phyloP scores from a whole-genome alignment of 2,888 invertebrate species.

The Chloroclystis v-ata region DNA sequence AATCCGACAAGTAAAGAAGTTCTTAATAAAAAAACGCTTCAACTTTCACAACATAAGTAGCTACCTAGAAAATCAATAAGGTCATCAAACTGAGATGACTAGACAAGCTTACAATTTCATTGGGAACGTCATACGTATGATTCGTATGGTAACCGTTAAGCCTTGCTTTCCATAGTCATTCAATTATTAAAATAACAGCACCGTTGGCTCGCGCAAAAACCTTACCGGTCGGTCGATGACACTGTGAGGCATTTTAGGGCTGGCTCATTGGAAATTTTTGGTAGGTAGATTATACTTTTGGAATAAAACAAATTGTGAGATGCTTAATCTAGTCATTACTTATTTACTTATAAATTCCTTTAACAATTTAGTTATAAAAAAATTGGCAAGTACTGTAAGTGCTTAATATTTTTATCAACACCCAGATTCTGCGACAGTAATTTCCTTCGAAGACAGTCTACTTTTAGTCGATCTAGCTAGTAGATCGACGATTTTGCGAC shows the following conservation, averaged over 20 bases:
- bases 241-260: conserved; percentile 74
- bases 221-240: conserved; percentile 71
- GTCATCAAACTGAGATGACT: conserved; percentile 19
- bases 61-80: conserved; percentile 1
- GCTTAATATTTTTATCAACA: too few relatives aligned
- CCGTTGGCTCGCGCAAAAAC: conserved; percentile 67
- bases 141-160: conserved; percentile 50
- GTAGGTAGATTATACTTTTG: background rate
- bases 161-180: conserved; percentile 66
- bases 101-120: conserved; percentile 28
- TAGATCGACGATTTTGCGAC: too few relatives aligned
- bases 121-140: conserved; percentile 38
- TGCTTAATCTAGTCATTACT: background rate
- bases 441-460: too few relatives aligned
- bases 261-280: conserved; percentile 41
- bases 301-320: too few relatives aligned
- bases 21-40: conserved; percentile 1
- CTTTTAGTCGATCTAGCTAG: too few relatives aligned
- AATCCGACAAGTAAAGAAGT: too few relatives aligned
- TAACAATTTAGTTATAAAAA: too few relatives aligned
- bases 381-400: too few relatives aligned
- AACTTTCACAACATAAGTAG: conserved; percentile 8
- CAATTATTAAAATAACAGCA: conserved; percentile 73
- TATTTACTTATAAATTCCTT: too few relatives aligned
- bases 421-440: too few relatives aligned